Conservation (phyloP, 2,888 invertebrate species). For the Clepsis dumicolana region DNA sequence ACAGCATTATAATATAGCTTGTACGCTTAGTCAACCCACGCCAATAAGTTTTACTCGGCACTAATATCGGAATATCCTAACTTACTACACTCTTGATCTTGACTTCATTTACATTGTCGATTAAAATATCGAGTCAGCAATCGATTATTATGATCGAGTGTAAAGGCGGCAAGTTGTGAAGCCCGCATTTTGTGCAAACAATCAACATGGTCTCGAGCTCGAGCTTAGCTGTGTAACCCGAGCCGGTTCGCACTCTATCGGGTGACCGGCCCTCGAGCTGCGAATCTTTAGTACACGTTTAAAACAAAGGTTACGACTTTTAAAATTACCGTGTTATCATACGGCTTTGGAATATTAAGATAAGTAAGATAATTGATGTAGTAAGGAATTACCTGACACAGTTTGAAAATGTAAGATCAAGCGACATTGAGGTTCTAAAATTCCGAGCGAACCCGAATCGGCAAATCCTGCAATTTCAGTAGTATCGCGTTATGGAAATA, state of each 20-base stretch:
- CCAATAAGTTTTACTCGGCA: neutral
- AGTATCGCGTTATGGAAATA: no score
- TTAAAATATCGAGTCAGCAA: neutral
- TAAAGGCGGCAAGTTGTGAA: constrained; percentile 25
- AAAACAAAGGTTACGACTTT: neutral
- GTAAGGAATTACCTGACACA: no score
- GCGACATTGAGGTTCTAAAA: no score
- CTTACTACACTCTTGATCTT: neutral
- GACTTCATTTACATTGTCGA: neutral
- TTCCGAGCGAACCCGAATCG: no score
- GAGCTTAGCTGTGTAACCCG: constrained; percentile 20
- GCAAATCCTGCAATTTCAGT: no score
- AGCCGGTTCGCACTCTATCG: constrained; percentile 16
- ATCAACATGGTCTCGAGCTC: constrained; percentile 18
- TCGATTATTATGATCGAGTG: constrained; percentile 12
- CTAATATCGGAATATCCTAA: neutral
- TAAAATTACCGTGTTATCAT: neutral
- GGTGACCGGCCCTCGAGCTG: constrained; percentile 5
- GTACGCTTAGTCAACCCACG: neutral
- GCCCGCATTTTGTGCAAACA: constrained; percentile 24
- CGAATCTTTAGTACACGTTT: neutral
- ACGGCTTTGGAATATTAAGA: no score
- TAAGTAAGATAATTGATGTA: no score
- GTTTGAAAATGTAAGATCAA: no score
- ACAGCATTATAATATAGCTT: neutral